phyloP scores from a whole-genome alignment of 2,797 vertebrate genomes.

The Silurus aristotelis region DNA sequence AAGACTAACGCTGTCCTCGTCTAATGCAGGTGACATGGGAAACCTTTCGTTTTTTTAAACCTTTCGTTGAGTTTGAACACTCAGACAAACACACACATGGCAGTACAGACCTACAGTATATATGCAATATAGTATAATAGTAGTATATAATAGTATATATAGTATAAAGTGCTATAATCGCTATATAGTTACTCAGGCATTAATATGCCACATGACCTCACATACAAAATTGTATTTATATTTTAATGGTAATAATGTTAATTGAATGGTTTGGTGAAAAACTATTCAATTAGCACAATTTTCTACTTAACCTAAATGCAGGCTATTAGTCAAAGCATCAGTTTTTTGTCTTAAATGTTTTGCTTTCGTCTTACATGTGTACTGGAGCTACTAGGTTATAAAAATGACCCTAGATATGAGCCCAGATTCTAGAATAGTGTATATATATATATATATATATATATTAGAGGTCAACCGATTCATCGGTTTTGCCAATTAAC shows the following conservation, averaged over 20 bases:
- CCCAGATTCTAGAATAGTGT: too few relatives aligned
- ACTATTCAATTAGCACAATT: background rate
- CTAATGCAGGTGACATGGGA: slow-evolving; percentile 85
- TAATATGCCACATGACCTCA: background rate
- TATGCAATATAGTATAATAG: too few relatives aligned
- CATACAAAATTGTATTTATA: background rate
- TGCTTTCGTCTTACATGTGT: background rate
- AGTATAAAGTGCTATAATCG: too few relatives aligned
- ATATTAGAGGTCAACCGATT: too few relatives aligned
- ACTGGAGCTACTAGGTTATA: background rate
- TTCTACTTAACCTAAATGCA: background rate
- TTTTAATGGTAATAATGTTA: background rate
- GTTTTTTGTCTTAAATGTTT: background rate
- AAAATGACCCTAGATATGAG: background rate
- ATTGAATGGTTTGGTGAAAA: background rate
- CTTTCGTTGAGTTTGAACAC: slow-evolving; percentile 62
- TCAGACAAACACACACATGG: slow-evolving; percentile 34
- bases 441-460: too few relatives aligned
- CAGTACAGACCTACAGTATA: too few relatives aligned
- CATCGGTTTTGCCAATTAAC: too few relatives aligned
- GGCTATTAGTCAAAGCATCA: background rate
- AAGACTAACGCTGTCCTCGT: slow-evolving; percentile 73
- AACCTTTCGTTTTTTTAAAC: slow-evolving; percentile 73
- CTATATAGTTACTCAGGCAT: slow-evolving; percentile 7
- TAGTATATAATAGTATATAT: too few relatives aligned